Base-by-base conservation (phyloP, 2,113 vertebrate genomes). In the Oryzias woworae region DNA sequence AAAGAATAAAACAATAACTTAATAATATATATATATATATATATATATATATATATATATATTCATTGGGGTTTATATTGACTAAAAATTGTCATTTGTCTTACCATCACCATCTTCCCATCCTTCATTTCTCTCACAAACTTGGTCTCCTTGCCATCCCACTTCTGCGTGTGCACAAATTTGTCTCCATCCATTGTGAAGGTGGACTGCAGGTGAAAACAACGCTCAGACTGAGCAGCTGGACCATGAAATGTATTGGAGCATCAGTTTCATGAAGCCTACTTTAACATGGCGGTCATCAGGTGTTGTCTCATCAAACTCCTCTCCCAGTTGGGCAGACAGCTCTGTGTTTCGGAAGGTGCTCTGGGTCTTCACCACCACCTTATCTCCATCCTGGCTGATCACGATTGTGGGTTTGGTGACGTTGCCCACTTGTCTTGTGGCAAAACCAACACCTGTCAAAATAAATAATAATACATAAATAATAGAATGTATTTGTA, bases 301-400 rank as follows among this genome's bases (percentile, higher is more conserved):
- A 12, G 92, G 91, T 0, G 95, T 98, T 58, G 87, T 93, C 91
- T 99, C 97, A 5, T 98, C 96, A 81, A 99, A 98, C 88, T 98
- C 97, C 66, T 98, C 96, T 77, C 97, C 97, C 28, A 99, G 91
- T 22, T 92, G 95, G 90, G 95, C 93, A 44, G 88, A 91, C 73
- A 97, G 90, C 92, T 98, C 96, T 4, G 94, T 98, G 87, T 98
- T 98, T 87, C 93, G 98, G 88, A 98, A 99, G 59, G 96, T 98
- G 87, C 96, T 96, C 57, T 90, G 92, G 12, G 96, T 98, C 80
- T 90, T 95, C 73, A 98, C 85, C 67, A 94, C 89, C 72, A 98
- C 91, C 83, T 94, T 95, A 73, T 94, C 95, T 0, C 93, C 96
- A 49, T 99, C 95, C 50, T 93, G 89, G 84, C 94, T 92, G 89